Evolutionary conservation across 2,888 invertebrate species (phyloP), one percentile per base, ranked within the genome.

Genomic region (Orthonychiurus folsomi): DNA sequence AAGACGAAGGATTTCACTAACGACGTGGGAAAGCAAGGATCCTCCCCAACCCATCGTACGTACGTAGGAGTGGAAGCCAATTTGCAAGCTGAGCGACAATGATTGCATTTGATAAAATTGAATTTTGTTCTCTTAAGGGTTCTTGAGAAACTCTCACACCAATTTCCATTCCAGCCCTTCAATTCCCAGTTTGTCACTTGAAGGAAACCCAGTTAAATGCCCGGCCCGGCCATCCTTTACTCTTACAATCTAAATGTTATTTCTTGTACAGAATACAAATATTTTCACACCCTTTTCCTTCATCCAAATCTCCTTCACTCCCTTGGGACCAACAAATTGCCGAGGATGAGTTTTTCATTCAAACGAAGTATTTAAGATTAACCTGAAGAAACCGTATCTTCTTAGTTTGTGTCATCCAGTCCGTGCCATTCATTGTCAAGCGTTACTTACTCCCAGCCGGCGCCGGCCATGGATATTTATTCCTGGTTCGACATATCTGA

Each of bases 81-180:
- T 37, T 37, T 37, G 37, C 37, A 37, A 37, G 37, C 37, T 15
- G 37, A 37, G 37, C 37, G 37, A 37, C 37, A 37, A 37, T 37
- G 37, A 37, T 37, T 37, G 37, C 37, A 37, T 37, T 37, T 37
- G 37, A 15, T 37, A 5, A 37, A 37, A 37, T 37, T 37, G 37
- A 37, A 37, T 37, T 37, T 37, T 37, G 37, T 37, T 37, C 37
- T 37, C 37, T 37, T 37, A 37, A 37, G 37, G 37, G 37, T 37
- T 37, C 37, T 37, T 37, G 37, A 37, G 37, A 37, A 37, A 37
- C 37, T 37, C 37, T 37, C 37, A 37, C 37, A 37, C 37, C 37
- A 37, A 37, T 37, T 37, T 37, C 37, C 37, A 37, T 37, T 15
- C 37, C 37, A 37, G 37, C 15, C 37, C 5, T 5, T 37, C 37